phyloP scores from a whole-genome alignment of 2,113 vertebrate genomes.

The Mionectes macconnelli region DNA sequence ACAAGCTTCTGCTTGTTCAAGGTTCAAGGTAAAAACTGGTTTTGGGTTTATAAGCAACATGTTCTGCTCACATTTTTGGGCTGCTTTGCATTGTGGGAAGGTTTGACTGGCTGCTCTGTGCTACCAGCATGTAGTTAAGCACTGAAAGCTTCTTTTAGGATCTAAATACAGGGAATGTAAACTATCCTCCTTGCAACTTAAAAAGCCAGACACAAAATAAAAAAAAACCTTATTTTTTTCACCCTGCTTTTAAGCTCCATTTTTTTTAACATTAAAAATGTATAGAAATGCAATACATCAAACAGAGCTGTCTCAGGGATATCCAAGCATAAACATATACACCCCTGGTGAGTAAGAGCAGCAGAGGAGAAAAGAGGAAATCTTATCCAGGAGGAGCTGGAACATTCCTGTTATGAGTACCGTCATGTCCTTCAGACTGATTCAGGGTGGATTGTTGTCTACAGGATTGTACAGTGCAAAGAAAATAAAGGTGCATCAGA shows the following conservation, averaged over 20 bases:
- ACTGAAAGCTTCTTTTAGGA: not conserved
- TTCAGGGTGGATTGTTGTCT: not conserved
- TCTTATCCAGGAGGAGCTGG: not conserved
- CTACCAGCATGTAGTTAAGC: not conserved
- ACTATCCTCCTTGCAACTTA: not conserved
- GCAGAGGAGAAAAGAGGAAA: not conserved
- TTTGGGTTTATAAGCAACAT: not conserved
- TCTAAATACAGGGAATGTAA: not conserved
- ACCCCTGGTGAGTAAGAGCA: not conserved
- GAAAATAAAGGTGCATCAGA: not conserved
- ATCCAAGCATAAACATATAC: not conserved
- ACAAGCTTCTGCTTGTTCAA: not conserved
- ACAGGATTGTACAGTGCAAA: not conserved
- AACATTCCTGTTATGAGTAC: not conserved
- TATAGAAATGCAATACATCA: not conserved
- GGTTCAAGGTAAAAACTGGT: not conserved
- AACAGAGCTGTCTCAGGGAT: not conserved
- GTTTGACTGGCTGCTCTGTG: not conserved
- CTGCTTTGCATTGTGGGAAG: not conserved
- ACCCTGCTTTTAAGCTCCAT: not conserved
- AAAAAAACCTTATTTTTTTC: not conserved
- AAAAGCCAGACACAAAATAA: not conserved
- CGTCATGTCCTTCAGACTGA: not conserved
- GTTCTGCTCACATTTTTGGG: not conserved
- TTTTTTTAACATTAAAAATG: not conserved